Percentiles rank a stretch among this genome's conserved stretches.
Evolutionary conservation across 2,113 vertebrate genomes (phyloP).

Genomic region (Paramormyrops kingsleyae): DNA sequence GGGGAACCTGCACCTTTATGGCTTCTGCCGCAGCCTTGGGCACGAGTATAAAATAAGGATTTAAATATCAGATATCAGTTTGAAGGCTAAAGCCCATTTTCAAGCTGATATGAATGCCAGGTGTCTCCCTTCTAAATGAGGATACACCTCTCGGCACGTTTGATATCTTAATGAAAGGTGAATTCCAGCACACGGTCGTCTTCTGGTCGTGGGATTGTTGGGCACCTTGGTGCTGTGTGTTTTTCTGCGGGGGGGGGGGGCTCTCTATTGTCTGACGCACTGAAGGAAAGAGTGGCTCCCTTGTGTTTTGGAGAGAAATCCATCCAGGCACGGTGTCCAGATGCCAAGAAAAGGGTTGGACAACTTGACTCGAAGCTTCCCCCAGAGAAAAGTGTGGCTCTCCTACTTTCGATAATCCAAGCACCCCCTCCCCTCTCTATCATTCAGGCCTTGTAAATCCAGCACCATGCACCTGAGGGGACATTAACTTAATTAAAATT

Average conservation of each 20-base stretch:
- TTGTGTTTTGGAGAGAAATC: background rate
- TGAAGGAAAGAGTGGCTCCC: background rate
- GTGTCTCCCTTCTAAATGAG: background rate
- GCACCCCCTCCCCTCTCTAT: background rate
- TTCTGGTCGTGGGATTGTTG: background rate
- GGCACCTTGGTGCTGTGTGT: background rate
- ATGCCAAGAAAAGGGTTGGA: constrained; percentile 1
- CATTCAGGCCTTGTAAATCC: background rate
- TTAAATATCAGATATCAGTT: background rate
- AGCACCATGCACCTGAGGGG: background rate
- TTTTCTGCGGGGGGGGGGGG: background rate
- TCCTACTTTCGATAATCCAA: background rate
- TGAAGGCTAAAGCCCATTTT: background rate
- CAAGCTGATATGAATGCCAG: background rate
- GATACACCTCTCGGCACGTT: background rate
- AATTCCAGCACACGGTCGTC: background rate
- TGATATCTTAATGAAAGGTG: background rate
- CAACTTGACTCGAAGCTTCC: background rate
- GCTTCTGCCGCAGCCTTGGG: background rate
- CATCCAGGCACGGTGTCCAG: background rate
- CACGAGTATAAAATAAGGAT: background rate
- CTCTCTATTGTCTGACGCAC: too few species aligned
- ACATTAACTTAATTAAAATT: constrained; percentile 3
- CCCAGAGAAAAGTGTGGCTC: background rate
- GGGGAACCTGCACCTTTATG: background rate